Evolutionary conservation across 1,140 invertebrate species (phyloP).

Genomic region (Neocloeon triangulifer): DNA sequence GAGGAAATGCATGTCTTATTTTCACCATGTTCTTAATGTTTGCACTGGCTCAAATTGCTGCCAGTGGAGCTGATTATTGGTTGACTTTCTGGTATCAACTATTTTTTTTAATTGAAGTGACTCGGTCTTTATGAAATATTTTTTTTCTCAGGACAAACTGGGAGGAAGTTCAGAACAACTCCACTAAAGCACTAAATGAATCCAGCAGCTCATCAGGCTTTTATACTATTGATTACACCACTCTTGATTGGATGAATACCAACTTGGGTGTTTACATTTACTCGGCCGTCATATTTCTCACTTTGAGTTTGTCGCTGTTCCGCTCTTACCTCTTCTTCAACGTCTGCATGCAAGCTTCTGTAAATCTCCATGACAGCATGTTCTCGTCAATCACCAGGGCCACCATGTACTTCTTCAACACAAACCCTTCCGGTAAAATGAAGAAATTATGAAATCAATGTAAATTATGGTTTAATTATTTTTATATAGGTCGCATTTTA

Average conservation of each 20-base stretch:
- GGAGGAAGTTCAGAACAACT: not conserved
- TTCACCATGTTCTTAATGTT: slow-evolving; percentile 29
- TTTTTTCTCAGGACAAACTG: not conserved
- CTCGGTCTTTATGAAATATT: too few relatives aligned
- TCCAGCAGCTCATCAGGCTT: not conserved
- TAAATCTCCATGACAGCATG: slow-evolving; percentile 53
- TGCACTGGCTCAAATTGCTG: slow-evolving; percentile 39
- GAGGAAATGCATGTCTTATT: slow-evolving; percentile 31
- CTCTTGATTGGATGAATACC: slow-evolving; percentile 5
- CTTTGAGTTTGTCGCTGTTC: slow-evolving; percentile 29
- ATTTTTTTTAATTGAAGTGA: too few relatives aligned
- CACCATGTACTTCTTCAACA: slow-evolving; percentile 64
- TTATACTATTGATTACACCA: not conserved
- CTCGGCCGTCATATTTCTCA: slow-evolving; percentile 17
- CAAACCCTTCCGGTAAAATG: slow-evolving; percentile 34
- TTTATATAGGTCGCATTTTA: slow-evolving; percentile 38
- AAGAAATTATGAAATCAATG: not conserved
- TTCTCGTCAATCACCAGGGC: slow-evolving; percentile 46
- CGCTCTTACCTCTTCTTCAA: slow-evolving; percentile 38
- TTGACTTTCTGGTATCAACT: slow-evolving; percentile 55
- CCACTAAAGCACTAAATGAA: too few relatives aligned
- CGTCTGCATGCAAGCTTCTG: slow-evolving; percentile 45
- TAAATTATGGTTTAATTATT: slow-evolving; percentile 3
- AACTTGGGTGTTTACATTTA: slow-evolving; percentile 19
- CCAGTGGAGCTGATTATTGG: slow-evolving; percentile 56